Evolutionary conservation across 2,797 vertebrate species (phyloP).

Genomic region (Hemitrygon akajei): DNA sequence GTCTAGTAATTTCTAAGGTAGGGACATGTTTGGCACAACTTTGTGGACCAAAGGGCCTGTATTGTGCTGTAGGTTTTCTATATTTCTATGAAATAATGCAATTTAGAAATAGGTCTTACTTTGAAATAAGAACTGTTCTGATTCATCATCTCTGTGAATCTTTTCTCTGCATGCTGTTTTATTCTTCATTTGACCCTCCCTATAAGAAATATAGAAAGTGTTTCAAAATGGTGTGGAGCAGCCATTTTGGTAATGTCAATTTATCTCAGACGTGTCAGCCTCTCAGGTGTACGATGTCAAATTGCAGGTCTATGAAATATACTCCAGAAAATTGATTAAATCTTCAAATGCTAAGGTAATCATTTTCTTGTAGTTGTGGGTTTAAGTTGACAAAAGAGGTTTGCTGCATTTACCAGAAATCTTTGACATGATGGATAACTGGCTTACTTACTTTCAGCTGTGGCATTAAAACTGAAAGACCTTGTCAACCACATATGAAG

Average conservation of each 20-base stretch:
- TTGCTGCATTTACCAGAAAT: background rate
- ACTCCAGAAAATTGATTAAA: background rate
- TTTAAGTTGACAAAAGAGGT: background rate
- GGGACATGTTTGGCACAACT: too few species aligned
- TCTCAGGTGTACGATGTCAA: background rate
- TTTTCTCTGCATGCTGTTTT: background rate
- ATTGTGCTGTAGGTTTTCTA: too few species aligned
- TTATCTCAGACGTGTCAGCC: background rate
- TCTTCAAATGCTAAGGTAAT: background rate
- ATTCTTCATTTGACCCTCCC: background rate
- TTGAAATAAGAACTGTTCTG: background rate
- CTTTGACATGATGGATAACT: background rate
- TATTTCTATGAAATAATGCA: background rate
- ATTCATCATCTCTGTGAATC: background rate
- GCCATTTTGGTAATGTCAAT: background rate
- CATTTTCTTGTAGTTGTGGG: background rate
- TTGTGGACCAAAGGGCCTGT: too few species aligned
- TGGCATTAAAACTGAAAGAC: background rate
- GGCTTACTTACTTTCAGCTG: background rate
- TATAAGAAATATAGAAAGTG: background rate
- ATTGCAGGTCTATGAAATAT: background rate
- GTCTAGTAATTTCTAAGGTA: too few species aligned
- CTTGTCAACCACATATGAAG: background rate
- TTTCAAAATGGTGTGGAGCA: background rate
- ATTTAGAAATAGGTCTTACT: conserved; percentile 19